Conservation (phyloP, 2,113 vertebrate genomes). For the Rallus limicola region DNA sequence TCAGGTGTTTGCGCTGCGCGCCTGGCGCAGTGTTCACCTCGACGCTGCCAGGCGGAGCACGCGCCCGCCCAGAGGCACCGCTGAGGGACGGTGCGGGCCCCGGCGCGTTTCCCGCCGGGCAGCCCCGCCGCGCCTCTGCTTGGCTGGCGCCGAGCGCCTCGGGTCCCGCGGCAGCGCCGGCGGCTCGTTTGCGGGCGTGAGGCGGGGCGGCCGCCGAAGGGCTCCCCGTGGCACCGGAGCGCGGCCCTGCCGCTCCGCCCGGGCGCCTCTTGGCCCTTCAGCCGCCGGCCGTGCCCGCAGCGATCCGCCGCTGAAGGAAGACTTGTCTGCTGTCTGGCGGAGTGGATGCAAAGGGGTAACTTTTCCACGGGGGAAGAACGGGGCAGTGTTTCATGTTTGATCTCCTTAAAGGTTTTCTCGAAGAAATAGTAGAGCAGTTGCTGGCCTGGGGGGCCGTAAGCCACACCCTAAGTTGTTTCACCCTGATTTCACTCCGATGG, state of each 20-base stretch:
- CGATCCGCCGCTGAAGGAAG: not conserved
- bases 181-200: not conserved
- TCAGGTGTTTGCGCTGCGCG: not conserved
- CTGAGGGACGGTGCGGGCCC: not conserved
- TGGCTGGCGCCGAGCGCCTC: not conserved
- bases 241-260: not conserved
- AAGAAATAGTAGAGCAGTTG: not conserved
- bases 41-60: not conserved
- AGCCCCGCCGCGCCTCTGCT: not conserved
- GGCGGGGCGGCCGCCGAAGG: not conserved
- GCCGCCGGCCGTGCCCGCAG: not conserved
- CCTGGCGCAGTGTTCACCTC: not conserved
- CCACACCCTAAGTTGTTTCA: not conserved
- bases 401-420: not conserved
- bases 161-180: not conserved
- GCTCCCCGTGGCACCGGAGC: not conserved
- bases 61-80: too few species aligned
- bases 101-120: not conserved
- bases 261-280: not conserved
- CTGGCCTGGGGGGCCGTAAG: not conserved
- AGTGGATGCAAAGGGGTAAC: not conserved
- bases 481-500: not conserved
- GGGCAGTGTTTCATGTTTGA: not conserved
- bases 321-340: fast-evolving
- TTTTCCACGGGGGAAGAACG: not conserved